Conservation (phyloP, 2,888 invertebrate genomes). For the Dicyrtomina minuta region DNA sequence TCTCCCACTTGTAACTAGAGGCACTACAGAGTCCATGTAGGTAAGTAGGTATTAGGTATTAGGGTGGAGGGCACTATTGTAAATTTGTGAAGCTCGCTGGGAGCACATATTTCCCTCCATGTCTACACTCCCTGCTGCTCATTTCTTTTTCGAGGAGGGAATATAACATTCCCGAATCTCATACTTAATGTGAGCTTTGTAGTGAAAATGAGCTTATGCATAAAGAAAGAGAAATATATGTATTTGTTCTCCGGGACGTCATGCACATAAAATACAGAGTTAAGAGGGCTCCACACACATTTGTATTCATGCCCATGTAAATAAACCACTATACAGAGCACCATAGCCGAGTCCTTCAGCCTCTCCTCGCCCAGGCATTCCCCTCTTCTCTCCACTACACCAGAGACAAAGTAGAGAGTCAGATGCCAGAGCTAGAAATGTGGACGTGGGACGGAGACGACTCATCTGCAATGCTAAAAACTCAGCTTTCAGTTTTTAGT, state of each 20-base stretch:
- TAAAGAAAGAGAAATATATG: neutral
- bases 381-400: too few species aligned
- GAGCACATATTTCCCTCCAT: too few species aligned
- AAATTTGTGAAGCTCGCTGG: too few species aligned
- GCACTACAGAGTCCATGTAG: too few species aligned
- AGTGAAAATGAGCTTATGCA: slow-evolving; percentile 5
- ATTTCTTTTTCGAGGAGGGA: neutral
- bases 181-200: neutral
- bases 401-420: too few species aligned
- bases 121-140: neutral
- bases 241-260: too few species aligned
- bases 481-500: neutral
- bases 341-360: slow-evolving; percentile 1
- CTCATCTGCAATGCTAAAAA: slow-evolving; percentile 7
- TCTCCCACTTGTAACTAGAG: too few species aligned
- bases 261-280: too few species aligned
- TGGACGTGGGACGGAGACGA: too few species aligned
- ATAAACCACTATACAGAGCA: neutral
- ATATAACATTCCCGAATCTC: neutral
- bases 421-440: too few species aligned
- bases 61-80: too few species aligned
- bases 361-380: neutral
- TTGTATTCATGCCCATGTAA: slow-evolving; percentile 22
- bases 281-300: neutral
- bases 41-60: too few species aligned